phyloP scores from a whole-genome alignment of 2,797 vertebrate species.

The Coregonus ussuriensis region DNA sequence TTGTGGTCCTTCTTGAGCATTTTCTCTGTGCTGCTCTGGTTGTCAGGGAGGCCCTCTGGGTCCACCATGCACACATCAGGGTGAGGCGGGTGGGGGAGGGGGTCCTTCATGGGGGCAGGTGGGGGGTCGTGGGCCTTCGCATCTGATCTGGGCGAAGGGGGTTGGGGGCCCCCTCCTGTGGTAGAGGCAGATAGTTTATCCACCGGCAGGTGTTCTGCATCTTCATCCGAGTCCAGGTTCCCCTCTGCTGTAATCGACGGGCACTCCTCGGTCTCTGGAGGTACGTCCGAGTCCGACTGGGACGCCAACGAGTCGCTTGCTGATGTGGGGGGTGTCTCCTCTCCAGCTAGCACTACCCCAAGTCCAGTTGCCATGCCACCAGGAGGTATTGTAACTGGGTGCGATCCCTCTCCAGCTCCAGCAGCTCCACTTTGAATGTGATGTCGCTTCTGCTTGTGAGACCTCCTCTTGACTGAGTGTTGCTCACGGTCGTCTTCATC shows the following conservation, averaged over 20 bases:
- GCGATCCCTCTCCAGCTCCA: slow-evolving; percentile 62
- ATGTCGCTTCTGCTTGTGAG: slow-evolving; percentile 73
- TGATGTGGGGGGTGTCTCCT: slow-evolving; percentile 95
- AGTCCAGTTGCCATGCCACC: slow-evolving; percentile 68
- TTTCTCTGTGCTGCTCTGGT: slow-evolving; percentile 83
- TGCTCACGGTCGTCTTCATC: slow-evolving; percentile 72
- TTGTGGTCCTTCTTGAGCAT: slow-evolving; percentile 88
- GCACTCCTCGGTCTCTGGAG: slow-evolving; percentile 96
- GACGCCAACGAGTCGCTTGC: slow-evolving; percentile 92
- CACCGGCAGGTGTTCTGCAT: slow-evolving; percentile 93
- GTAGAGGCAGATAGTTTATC: slow-evolving; percentile 81
- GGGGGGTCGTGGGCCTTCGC: slow-evolving; percentile 84
- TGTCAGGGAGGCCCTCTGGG: slow-evolving; percentile 86
- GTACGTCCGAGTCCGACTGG: slow-evolving; percentile 96
- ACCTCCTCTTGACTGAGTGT: slow-evolving; percentile 82
- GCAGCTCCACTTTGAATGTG: slow-evolving; percentile 62
- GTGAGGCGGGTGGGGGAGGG: slow-evolving; percentile 86
- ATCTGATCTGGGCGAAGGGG: slow-evolving; percentile 73
- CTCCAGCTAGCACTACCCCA: slow-evolving; percentile 75
- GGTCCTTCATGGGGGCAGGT: slow-evolving; percentile 86
- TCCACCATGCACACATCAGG: slow-evolving; percentile 99
- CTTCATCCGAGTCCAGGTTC: slow-evolving; percentile 96
- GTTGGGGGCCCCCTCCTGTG: slow-evolving; percentile 74
- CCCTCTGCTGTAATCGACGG: slow-evolving; percentile 97
- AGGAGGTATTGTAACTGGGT: slow-evolving; percentile 51